phyloP scores from a whole-genome alignment of 2,888 invertebrate species.

The Drepanosiphum platanoidis region DNA sequence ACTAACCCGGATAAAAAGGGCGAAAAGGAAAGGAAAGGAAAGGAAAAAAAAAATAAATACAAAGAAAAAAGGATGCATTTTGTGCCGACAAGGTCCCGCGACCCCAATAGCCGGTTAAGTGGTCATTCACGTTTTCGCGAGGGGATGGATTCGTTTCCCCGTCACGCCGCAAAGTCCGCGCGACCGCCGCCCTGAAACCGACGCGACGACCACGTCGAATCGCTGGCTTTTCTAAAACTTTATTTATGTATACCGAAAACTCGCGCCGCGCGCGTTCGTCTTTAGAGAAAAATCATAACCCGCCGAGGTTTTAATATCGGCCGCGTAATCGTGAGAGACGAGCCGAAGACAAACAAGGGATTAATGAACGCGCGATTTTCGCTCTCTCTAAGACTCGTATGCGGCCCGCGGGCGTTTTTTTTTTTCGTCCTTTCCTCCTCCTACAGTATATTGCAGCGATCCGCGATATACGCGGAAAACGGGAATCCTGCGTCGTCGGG shows the following conservation, averaged over 20 bases:
- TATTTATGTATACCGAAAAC: not conserved
- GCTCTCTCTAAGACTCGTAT: conserved; percentile 13
- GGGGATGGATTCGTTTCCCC: conserved; percentile 48
- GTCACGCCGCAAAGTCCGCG: conserved; percentile 28
- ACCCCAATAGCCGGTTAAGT: conserved; percentile 54
- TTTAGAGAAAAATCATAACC: no score
- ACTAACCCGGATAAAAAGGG: conserved; percentile 51
- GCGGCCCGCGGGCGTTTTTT: not conserved
- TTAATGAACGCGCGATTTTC: not conserved
- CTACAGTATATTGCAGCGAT: no score
- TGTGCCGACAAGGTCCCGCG: conserved; percentile 21
- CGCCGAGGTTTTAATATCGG: conserved; percentile 38
- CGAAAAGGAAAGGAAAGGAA: conserved; percentile 10
- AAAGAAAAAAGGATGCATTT: conserved; percentile 38
- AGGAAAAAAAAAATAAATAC: no score
- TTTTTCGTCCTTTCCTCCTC: not conserved
- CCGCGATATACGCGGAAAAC: no score
- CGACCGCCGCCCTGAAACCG: not conserved
- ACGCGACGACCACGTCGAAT: not conserved
- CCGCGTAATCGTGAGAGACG: not conserved
- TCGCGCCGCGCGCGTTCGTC: no score
- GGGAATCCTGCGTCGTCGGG: no score
- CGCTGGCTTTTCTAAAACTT: not conserved
- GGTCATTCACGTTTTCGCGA: conserved; percentile 57
- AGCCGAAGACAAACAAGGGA: conserved; percentile 37